These are phyloP conservation scores for Polypterus senegalus DNA, from an alignment of 2,113 vertebrate species.

Conservation along the genomic window DNA sequence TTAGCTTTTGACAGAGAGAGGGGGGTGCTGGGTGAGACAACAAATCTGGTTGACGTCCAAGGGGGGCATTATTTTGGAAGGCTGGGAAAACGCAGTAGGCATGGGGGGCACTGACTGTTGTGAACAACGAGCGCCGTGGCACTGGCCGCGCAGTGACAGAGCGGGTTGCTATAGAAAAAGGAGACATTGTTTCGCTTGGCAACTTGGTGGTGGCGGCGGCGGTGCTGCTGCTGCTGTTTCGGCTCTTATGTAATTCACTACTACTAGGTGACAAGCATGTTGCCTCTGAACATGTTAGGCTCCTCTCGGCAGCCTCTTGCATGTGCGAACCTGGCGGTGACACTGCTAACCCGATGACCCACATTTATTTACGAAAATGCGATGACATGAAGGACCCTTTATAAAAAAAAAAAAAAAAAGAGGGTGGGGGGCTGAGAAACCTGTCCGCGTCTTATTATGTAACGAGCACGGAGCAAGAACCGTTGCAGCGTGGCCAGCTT, in stretches of 20 bases:
- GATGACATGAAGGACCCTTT: too few relatives aligned
- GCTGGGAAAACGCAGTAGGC: neutral
- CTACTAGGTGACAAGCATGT: neutral
- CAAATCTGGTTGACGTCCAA: constrained; percentile 19
- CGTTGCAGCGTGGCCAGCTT: too few relatives aligned
- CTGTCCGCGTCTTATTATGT: too few relatives aligned
- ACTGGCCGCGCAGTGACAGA: too few relatives aligned
- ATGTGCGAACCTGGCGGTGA: constrained; percentile 41
- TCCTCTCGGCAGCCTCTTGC: constrained; percentile 26
- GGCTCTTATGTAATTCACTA: too few relatives aligned
- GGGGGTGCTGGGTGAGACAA: constrained; percentile 22
- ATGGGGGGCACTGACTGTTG: neutral
- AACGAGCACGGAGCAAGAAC: too few relatives aligned
- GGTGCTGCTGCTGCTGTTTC: too few relatives aligned
- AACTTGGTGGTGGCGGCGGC: constrained; percentile 24
- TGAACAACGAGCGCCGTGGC: too few relatives aligned
- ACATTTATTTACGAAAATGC: constrained; percentile 38
- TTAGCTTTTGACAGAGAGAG: constrained; percentile 82
- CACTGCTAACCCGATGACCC: constrained; percentile 61
- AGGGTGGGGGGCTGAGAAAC: too few relatives aligned
- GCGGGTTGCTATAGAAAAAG: constrained; percentile 5
- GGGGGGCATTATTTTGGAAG: neutral
- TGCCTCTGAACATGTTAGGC: constrained; percentile 22
- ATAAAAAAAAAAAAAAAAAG: too few relatives aligned
- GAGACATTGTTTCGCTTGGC: constrained; percentile 30